Percentiles rank a stretch among this genome's conserved stretches.
These are phyloP conservation scores for Synanthedon myopaeformis DNA, from an alignment of 2,888 invertebrate genomes.

Conservation along the genomic window DNA sequence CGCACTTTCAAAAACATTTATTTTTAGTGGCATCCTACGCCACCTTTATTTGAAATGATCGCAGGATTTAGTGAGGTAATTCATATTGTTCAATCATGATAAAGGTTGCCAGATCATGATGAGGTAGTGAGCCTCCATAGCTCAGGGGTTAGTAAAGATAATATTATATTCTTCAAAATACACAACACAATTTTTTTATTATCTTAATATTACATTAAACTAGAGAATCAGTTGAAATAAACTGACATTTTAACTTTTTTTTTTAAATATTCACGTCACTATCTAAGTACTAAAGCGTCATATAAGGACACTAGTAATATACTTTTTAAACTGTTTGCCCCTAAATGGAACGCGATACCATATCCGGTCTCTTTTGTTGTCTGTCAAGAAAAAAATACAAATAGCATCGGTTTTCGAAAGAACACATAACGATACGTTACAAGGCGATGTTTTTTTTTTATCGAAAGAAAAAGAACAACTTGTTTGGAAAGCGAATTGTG, in stretches of 20 bases:
- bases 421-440: slow-evolving; percentile 8
- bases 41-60: no score
- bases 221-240: no score
- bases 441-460: slow-evolving; percentile 17
- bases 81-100: no score
- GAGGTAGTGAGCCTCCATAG: slow-evolving; percentile 57
- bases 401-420: slow-evolving; percentile 1
- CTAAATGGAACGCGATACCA: slow-evolving; percentile 8
- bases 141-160: slow-evolving; percentile 59
- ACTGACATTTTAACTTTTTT: no score
- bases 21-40: no score
- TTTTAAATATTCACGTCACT: no score
- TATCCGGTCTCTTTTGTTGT: slow-evolving; percentile 9
- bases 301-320: background rate
- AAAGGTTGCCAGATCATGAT: no score
- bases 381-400: slow-evolving; percentile 6
- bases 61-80: no score
- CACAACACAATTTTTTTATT: no score
- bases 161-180: no score
- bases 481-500: slow-evolving; percentile 55
- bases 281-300: background rate
- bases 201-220: no score
- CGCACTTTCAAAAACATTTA: no score
- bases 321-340: slow-evolving; percentile 1
- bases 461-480: slow-evolving; percentile 21